Evolutionary conservation across 2,888 invertebrate species (phyloP).

Genomic region (Aethes cnicana): DNA sequence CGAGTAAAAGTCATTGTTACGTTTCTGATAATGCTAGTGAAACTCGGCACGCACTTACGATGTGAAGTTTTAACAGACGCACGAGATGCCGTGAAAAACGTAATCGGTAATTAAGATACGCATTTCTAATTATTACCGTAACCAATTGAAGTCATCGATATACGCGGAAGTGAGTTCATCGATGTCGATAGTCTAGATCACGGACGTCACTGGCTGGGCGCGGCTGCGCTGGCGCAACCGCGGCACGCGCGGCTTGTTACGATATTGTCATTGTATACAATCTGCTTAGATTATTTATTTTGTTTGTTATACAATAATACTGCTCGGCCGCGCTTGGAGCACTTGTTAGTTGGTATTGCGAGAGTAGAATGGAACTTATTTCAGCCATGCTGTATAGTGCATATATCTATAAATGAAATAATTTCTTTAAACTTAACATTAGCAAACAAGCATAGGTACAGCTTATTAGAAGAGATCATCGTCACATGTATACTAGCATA

Average conservation of each 20-base stretch:
- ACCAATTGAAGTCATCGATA: conserved; percentile 26
- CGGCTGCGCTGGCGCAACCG: conserved; percentile 61
- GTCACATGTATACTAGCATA: not conserved
- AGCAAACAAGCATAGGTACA: too few species aligned
- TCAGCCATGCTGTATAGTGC: too few species aligned
- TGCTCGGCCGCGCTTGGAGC: conserved; percentile 13
- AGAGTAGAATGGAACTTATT: conserved; percentile 9
- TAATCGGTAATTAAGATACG: conserved; percentile 24
- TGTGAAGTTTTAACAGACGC: conserved; percentile 5
- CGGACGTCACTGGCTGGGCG: conserved; percentile 68
- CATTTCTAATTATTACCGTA: conserved; percentile 24
- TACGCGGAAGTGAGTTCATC: conserved; percentile 54
- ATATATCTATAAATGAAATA: too few species aligned
- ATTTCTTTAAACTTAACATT: too few species aligned
- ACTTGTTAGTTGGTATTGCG: conserved; percentile 24
- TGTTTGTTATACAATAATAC: conserved; percentile 31
- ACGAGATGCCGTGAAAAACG: conserved; percentile 7
- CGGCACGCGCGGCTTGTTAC: conserved; percentile 63
- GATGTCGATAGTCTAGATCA: conserved; percentile 59
- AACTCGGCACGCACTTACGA: too few species aligned
- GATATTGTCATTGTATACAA: conserved; percentile 46
- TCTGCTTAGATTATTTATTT: conserved; percentile 35
- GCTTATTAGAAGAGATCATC: too few species aligned
- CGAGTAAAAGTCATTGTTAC: not conserved
- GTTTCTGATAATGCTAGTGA: too few species aligned